Percentiles rank a stretch among this genome's conserved stretches.
These are phyloP conservation scores for Anorthoa munda DNA, from an alignment of 2,888 invertebrate species.

Conservation along the genomic window DNA sequence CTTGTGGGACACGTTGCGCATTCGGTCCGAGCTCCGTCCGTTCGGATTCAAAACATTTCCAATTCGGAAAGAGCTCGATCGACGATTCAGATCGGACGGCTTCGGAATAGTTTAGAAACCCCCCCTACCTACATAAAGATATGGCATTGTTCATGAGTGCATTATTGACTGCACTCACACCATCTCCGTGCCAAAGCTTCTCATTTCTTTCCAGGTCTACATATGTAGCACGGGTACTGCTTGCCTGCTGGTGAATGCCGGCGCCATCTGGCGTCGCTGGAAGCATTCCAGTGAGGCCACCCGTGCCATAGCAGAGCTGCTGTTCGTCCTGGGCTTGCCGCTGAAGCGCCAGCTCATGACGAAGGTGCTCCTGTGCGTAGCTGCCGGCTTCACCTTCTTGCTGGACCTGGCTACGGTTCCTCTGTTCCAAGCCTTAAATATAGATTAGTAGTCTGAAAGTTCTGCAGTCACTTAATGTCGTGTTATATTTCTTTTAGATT, in stretches of 20 bases:
- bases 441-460: too few species aligned
- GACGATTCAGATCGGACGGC: not conserved
- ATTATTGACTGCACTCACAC: not conserved
- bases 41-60: not conserved
- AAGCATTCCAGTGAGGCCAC: constrained; percentile 73
- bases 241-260: constrained; percentile 76
- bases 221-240: constrained; percentile 74
- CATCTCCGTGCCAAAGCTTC: not conserved
- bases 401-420: constrained; percentile 61
- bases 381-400: constrained; percentile 66
- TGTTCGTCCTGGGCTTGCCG: constrained; percentile 75
- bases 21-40: not conserved
- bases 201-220: constrained; percentile 71
- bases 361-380: constrained; percentile 73
- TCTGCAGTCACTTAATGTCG: not conserved
- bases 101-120: not conserved
- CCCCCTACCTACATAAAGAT: not conserved
- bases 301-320: constrained; percentile 77
- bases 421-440: not conserved
- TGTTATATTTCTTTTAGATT: constrained; percentile 3
- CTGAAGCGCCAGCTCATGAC: constrained; percentile 74
- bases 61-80: not conserved
- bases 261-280: constrained; percentile 78
- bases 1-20: not conserved
- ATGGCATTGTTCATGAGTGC: not conserved